phyloP scores from a whole-genome alignment of 2,113 vertebrate genomes.

The Isichthys henryi region DNA sequence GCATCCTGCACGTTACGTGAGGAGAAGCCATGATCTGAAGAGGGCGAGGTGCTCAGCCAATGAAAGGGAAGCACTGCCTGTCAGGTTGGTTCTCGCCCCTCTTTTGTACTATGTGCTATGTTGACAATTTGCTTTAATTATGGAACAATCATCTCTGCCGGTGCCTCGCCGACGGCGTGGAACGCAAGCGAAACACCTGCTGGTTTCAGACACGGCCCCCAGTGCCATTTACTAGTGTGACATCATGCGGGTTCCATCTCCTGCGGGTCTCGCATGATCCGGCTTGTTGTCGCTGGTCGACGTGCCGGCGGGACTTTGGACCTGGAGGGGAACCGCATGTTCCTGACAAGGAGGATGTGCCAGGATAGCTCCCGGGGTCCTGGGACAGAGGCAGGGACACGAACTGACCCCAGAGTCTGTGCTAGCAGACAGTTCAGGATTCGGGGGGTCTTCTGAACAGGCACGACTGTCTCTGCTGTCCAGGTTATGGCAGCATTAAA shows the following conservation, averaged over 20 bases:
- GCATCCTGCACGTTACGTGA: not conserved
- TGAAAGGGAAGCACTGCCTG: not conserved
- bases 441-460: not conserved
- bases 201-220: not conserved
- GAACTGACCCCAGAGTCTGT: not conserved
- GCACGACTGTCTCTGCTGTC: not conserved
- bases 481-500: not conserved
- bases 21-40: not conserved
- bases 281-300: not conserved
- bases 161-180: not conserved
- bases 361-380: not conserved
- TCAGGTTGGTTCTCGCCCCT: not conserved
- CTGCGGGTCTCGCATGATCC: not conserved
- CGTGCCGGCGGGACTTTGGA: not conserved
- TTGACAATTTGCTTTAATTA: conserved; percentile 1
- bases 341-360: not conserved
- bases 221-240: not conserved
- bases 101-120: not conserved
- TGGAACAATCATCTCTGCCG: not conserved
- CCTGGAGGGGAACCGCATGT: not conserved
- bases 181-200: not conserved
- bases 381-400: not conserved
- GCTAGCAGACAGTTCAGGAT: not conserved
- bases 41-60: not conserved
- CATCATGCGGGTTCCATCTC: not conserved